A percentile compares a stretch with the other conserved stretches of the same genome.
These are phyloP conservation scores for Puffinus mauretanicus DNA, from an alignment of 2,113 vertebrate species.

Conservation along the genomic window DNA sequence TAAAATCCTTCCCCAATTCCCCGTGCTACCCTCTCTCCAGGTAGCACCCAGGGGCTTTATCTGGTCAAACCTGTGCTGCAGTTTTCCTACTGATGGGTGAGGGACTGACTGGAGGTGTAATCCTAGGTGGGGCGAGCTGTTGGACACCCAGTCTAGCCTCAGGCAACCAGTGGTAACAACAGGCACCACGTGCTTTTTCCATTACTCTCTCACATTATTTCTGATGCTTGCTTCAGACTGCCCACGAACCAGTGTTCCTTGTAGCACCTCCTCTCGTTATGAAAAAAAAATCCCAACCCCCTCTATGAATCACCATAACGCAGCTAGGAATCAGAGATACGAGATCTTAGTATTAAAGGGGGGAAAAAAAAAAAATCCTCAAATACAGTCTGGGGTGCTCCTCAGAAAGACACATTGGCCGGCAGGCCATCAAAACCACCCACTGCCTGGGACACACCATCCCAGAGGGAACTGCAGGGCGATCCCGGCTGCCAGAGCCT, in stretches of 20 bases:
- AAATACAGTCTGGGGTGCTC: not conserved
- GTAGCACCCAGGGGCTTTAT: not conserved
- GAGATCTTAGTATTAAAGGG: not conserved
- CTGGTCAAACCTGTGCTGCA: not conserved
- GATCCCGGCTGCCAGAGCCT: fast-evolving
- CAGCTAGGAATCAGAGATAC: not conserved
- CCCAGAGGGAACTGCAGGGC: not conserved
- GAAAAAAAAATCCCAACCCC: not conserved
- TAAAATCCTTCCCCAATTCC: not conserved
- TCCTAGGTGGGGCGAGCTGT: not conserved
- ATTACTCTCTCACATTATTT: not conserved
- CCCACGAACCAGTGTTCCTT: not conserved
- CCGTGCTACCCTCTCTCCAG: not conserved
- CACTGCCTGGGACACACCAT: not conserved
- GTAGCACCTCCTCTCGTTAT: fast-evolving
- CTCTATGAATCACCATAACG: not conserved
- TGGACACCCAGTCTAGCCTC: not conserved
- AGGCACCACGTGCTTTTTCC: fast-evolving
- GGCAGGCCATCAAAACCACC: not conserved
- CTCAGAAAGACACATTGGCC: not conserved
- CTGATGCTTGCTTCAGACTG: not conserved
- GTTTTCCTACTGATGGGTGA: not conserved
- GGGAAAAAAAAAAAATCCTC: not conserved
- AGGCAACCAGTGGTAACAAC: fast-evolving
- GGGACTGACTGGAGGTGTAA: not conserved